These are phyloP conservation scores for Lutjanus erythropterus DNA, from an alignment of 2,113 vertebrate genomes.

Conservation along the genomic window DNA sequence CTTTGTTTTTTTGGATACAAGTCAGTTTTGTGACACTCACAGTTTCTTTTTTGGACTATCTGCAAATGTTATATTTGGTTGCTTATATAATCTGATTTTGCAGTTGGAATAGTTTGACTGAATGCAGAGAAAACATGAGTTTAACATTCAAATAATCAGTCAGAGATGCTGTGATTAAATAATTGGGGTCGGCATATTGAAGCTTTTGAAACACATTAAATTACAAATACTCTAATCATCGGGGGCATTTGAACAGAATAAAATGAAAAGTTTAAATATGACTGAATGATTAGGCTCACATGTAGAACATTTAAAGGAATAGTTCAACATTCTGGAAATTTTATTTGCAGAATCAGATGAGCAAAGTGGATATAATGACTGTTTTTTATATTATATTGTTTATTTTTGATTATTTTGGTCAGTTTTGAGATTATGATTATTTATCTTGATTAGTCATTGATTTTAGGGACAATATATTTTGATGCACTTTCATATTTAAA, in stretches of 20 bases:
- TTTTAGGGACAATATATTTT: too few relatives aligned
- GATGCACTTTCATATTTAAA: too few relatives aligned
- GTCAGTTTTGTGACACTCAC: neutral
- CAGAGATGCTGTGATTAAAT: neutral
- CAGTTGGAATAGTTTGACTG: neutral
- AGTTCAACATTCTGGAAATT: neutral
- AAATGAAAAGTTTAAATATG: neutral
- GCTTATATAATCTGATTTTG: neutral
- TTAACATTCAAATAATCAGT: neutral
- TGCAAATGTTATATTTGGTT: neutral
- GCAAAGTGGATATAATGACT: too few relatives aligned
- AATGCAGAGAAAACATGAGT: too few relatives aligned
- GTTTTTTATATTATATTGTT: too few relatives aligned
- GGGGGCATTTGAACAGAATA: neutral
- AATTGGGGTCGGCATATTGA: neutral
- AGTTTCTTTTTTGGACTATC: too few relatives aligned
- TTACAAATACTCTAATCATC: conserved; percentile 4
- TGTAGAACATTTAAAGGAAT: neutral
- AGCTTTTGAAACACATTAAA: neutral
- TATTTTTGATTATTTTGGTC: too few relatives aligned
- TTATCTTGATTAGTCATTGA: too few relatives aligned
- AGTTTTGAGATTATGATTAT: too few relatives aligned
- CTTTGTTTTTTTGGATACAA: neutral
- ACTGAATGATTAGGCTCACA: neutral
- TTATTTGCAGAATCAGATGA: too few relatives aligned